phyloP scores from a whole-genome alignment of 2,113 vertebrate genomes.

The Ochotona princeps region DNA sequence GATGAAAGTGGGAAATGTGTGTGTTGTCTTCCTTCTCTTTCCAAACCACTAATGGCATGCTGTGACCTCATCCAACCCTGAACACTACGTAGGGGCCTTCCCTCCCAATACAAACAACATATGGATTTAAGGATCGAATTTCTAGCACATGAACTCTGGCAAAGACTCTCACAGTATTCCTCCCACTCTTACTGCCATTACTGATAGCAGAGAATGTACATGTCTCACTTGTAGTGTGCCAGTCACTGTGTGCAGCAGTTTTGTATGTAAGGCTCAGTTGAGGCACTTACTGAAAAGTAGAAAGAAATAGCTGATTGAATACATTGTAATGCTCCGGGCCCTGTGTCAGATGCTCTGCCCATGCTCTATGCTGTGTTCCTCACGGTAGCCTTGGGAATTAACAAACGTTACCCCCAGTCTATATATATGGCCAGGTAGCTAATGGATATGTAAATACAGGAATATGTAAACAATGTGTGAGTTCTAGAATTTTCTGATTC shows the following conservation, averaged over 20 bases:
- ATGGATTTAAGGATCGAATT: too few relatives aligned
- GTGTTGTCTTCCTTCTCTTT: too few relatives aligned
- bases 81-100: too few relatives aligned
- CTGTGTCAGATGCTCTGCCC: neutral
- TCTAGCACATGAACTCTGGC: too few relatives aligned
- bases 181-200: neutral
- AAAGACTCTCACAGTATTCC: neutral
- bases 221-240: neutral
- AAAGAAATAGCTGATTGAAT: neutral
- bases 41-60: too few relatives aligned
- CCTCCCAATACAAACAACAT: too few relatives aligned
- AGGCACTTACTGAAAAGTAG: neutral
- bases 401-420: neutral
- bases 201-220: neutral
- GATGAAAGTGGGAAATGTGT: too few relatives aligned
- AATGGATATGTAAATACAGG: neutral
- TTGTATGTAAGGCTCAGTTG: neutral
- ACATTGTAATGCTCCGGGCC: neutral
- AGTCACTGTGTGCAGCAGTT: neutral
- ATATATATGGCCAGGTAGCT: neutral
- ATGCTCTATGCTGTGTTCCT: neutral
- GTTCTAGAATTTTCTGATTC: neutral
- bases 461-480: neutral
- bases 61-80: too few relatives aligned
- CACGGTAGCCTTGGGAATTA: neutral